These are phyloP conservation scores for Chymomyza caudatula DNA, from an alignment of 2,888 invertebrate genomes.

Conservation along the genomic window DNA sequence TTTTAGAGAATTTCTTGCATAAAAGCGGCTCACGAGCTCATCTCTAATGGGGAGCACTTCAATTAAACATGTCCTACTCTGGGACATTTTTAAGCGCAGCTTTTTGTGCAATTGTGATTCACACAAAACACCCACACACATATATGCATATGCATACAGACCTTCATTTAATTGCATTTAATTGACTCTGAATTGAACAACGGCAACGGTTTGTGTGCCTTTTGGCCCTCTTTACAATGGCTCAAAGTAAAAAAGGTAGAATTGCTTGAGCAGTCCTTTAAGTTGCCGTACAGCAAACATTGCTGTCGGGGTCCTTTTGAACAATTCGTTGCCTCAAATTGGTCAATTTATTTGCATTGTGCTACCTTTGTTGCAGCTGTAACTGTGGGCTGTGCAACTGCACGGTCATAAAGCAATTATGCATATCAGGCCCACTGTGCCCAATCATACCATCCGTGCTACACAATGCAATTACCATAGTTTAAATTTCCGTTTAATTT, in stretches of 20 bases:
- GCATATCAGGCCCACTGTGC: background rate
- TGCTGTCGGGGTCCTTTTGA: background rate
- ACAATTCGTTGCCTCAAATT: background rate
- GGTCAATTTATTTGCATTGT: background rate
- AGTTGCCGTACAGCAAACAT: background rate
- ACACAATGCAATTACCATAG: constrained; percentile 39
- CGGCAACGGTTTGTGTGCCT: background rate
- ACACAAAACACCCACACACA: background rate
- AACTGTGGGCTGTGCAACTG: background rate
- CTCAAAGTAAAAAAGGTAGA: background rate
- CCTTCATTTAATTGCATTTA: constrained; percentile 10
- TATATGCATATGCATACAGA: background rate
- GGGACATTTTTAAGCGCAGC: background rate
- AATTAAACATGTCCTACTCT: constrained; percentile 12
- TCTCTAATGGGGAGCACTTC: background rate
- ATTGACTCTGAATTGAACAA: constrained; percentile 8
- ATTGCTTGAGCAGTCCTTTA: background rate
- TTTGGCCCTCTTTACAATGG: background rate
- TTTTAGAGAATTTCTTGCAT: too few species aligned
- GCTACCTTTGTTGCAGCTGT: background rate
- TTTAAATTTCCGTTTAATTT: constrained; percentile 31
- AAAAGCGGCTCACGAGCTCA: background rate
- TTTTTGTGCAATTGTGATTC: background rate
- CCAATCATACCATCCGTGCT: background rate
- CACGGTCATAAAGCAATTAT: background rate